Evolutionary conservation across 1,140 invertebrate species (phyloP).

Genomic region (Spodoptera litura): DNA sequence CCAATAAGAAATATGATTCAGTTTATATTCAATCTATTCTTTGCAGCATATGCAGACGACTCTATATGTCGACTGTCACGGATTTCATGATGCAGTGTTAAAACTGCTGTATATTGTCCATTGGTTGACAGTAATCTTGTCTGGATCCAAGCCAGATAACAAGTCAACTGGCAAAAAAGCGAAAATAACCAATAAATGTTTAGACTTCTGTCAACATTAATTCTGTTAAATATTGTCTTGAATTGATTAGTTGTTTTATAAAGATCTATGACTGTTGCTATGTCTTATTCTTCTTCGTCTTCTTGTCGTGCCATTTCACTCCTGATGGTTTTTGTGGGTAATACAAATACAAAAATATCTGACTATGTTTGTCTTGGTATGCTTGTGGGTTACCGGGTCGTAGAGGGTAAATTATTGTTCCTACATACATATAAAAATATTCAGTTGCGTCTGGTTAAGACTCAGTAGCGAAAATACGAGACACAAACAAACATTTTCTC

Average conservation of each 20-base stretch:
- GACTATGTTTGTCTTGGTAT: no score
- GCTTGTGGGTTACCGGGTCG: no score
- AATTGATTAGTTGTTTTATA: neutral
- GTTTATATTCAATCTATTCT: conserved; percentile 6
- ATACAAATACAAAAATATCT: no score
- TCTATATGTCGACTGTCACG: neutral
- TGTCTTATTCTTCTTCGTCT: no score
- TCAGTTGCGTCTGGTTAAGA: no score
- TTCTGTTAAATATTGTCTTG: conserved; percentile 18
- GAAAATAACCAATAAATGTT: neutral
- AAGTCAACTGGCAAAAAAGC: neutral
- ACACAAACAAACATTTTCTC: no score
- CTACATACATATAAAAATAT: no score
- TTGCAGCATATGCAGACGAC: neutral
- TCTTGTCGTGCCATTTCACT: no score
- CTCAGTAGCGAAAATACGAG: no score
- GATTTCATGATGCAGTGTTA: neutral
- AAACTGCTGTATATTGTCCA: neutral
- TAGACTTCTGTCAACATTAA: conserved; percentile 6
- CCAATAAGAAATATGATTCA: conserved; percentile 12
- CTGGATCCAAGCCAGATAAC: conserved; percentile 17
- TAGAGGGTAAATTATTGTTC: no score
- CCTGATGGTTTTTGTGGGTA: no score
- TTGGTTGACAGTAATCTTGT: neutral
- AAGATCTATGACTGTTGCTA: no score